Evolutionary conservation across 2,888 invertebrate genomes (phyloP), one percentile per base, ranked within the genome.

Genomic region (Notocelia uddmanniana): DNA sequence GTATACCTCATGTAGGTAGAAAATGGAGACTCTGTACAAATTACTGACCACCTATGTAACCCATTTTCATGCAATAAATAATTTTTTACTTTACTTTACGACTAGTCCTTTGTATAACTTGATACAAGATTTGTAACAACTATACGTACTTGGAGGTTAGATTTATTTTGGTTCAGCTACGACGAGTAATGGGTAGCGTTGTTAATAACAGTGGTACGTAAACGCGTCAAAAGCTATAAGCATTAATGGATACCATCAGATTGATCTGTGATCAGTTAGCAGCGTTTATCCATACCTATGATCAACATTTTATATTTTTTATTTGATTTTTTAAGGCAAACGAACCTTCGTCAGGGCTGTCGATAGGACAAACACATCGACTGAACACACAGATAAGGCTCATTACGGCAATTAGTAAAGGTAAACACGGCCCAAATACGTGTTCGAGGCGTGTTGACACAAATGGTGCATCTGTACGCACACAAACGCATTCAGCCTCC

Each of bases 371-470:
- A 90, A 90, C 85, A 90, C 80, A 82, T 82, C 78, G 83, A 86
- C 85, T 87, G 79, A 85, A 78, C 82, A 88, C 82, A 90, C 88
- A 90, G 88, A 89, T 89, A 90, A 88, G 83, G 80, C 87, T 89
- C 89, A 91, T 91, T 91, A 91, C 82, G 83, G 89, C 90, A 91
- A 92, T 93, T 92, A 92, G 87, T 81, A 77, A 83, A 84, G 82
- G 87, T 83, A 91, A 91, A 92, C 87, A 92, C 82, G 83, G 83
- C 90, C 89, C 83, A 87, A 86, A 86, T 89, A 78, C 78, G 60
- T 69, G 63, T 57, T 55, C 59, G 66, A 54, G 57, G 50, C 76
- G 74, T 79, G 78, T 84, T 82, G 81, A 85, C 83, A 82, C 78
- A 80, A 77, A 76, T 80, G 80, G 60, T 26, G 60, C 60, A 55